phyloP scores from a whole-genome alignment of 2,797 vertebrate species.

The Xenentodon cancila region DNA sequence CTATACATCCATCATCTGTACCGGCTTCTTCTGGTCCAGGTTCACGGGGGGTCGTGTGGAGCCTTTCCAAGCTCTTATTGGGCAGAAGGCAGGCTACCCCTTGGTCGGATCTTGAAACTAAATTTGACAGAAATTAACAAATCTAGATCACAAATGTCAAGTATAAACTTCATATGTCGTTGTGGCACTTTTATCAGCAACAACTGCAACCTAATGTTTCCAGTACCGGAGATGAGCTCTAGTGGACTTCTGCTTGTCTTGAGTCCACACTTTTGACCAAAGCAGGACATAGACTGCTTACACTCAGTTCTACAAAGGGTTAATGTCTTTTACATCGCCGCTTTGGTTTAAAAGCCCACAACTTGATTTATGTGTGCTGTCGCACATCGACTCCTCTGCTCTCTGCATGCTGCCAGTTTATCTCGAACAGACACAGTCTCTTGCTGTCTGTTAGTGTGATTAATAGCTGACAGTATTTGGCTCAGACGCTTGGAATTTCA shows the following conservation, averaged over 20 bases:
- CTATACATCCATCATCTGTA: too few species aligned
- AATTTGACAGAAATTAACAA: too few species aligned
- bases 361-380: not conserved
- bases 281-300: too few species aligned
- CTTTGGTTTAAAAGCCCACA: not conserved
- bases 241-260: not conserved
- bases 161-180: not conserved
- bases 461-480: constrained; percentile 22
- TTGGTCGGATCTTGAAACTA: too few species aligned
- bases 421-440: constrained; percentile 6
- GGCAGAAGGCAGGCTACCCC: too few species aligned
- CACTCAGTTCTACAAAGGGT: not conserved
- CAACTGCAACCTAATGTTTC: not conserved
- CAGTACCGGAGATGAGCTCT: not conserved
- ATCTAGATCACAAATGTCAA: too few species aligned
- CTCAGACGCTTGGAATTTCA: constrained; percentile 36
- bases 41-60: too few species aligned
- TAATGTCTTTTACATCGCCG: not conserved
- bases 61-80: too few species aligned
- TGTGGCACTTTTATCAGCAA: constrained; percentile 5
- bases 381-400: not conserved
- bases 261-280: not conserved
- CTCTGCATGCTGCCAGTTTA: not conserved
- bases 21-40: too few species aligned
- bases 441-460: constrained; percentile 21